These are phyloP conservation scores for Pseudococcus longispinus DNA, from an alignment of 2,888 invertebrate species.

Conservation along the genomic window DNA sequence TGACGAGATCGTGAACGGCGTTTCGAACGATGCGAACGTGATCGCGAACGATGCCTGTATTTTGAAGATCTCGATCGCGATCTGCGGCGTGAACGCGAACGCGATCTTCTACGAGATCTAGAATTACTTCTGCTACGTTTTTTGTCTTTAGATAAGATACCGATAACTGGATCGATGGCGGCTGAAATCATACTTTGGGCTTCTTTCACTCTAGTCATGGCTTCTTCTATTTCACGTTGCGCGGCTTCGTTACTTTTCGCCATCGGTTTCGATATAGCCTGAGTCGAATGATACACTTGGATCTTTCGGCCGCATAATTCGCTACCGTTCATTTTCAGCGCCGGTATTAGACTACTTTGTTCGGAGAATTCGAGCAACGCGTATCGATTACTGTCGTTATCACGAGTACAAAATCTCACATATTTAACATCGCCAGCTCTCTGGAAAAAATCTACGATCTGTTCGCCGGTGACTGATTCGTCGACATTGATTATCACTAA, in stretches of 20 bases:
- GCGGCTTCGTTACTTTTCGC: constrained; percentile 95
- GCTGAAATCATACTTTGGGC: constrained; percentile 94
- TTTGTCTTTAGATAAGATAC: constrained; percentile 80
- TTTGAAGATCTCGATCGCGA: constrained; percentile 63
- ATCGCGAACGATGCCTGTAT: constrained; percentile 66
- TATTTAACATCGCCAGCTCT: constrained; percentile 94
- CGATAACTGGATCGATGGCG: constrained; percentile 90
- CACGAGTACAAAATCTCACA: constrained; percentile 86
- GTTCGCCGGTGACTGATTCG: constrained; percentile 74
- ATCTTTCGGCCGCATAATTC: constrained; percentile 76
- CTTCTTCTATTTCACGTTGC: constrained; percentile 93
- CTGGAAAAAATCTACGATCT: constrained; percentile 87
- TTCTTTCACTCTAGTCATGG: constrained; percentile 95
- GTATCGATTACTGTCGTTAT: constrained; percentile 77
- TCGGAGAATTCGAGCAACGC: constrained; percentile 93
- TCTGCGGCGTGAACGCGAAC: constrained; percentile 62
- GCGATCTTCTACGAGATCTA: constrained; percentile 61
- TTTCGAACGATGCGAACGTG: constrained; percentile 65
- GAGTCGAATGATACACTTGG: constrained; percentile 85
- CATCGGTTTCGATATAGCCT: constrained; percentile 89
- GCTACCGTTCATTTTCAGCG: constrained; percentile 82
- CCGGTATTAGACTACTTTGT: constrained; percentile 85
- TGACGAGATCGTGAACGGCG: constrained; percentile 60
- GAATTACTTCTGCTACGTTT: constrained; percentile 69
- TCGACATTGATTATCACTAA: constrained; percentile 84